Evolutionary conservation across 1,140 invertebrate genomes (phyloP), one percentile per base, ranked within the genome.

Genomic region (Ganaspis sp.): DNA sequence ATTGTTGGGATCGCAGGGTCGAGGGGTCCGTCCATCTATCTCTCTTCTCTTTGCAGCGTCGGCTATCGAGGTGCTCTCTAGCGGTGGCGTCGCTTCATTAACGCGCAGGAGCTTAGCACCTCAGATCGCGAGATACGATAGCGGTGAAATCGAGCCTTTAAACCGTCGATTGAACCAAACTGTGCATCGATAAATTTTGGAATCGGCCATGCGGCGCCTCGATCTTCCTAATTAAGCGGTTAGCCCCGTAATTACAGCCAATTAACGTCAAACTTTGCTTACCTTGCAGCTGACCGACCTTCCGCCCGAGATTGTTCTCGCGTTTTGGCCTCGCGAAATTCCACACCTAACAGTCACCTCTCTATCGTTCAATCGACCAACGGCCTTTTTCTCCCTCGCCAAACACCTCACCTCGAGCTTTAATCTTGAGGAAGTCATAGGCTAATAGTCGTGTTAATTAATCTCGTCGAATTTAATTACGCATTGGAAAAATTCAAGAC

Each of bases 171-270:
- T 45, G 21, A 73, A 15, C 71, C 74, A 12, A 23, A 69, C 19
- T 19, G 77, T 79, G 84, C 78, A 73, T 80, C 85, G 86, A 90
- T 90, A 88, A 88, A 90, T 88, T 90, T 88, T 79, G 85, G 87
- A 84, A 85, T 87, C 79, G 85, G 81, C 80, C 77, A 74, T 78
- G 74, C 77, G 75, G 70, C 45, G 70, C 71, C 54, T 38, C 49
- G 73, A 80, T 69, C 81, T 83, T 79, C 75, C 83, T 88, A 89
- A 89, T 89, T 88, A 88, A 89, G 87, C 85, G 83, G 83, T 89
- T 88, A 81, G 82, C 83, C 81, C 81, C 82, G 79, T 88, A 88
- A 89, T 88, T 89, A 88, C 83, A 83, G 83, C 87, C 87, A 88
- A 88, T 89, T 89, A 89, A 88, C 82, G 87, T 88, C 87, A 87